Percentiles rank a stretch among this genome's conserved stretches.
Evolutionary conservation across 2,888 invertebrate species (phyloP).

Genomic region (Phlogophora meticulosa): DNA sequence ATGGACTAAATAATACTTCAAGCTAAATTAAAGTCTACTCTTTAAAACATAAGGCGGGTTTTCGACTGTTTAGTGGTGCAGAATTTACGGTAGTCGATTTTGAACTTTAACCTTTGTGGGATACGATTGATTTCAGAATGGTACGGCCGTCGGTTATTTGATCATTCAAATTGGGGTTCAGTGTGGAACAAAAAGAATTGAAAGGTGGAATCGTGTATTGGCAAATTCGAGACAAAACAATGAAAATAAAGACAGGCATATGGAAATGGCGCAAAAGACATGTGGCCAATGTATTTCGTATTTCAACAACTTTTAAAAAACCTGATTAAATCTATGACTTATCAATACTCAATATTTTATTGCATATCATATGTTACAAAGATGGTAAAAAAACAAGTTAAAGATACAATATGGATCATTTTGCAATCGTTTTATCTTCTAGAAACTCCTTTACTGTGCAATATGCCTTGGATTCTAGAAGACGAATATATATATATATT

Average conservation of each 20-base stretch:
- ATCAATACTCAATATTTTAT: too few relatives aligned
- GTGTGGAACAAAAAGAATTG: slow-evolving; percentile 19
- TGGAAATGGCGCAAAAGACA: not conserved
- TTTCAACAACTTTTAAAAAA: not conserved
- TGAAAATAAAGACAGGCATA: not conserved
- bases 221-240: slow-evolving; percentile 25
- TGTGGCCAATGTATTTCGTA: slow-evolving; percentile 1
- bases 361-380: too few relatives aligned
- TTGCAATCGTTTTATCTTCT: too few relatives aligned
- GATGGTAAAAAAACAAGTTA: too few relatives aligned
- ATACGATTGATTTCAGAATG: not conserved
- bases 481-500: too few relatives aligned
- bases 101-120: fast-evolving
- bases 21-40: slow-evolving; percentile 10
- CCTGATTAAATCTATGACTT: not conserved
- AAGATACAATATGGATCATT: too few relatives aligned
- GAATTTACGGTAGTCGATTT: slow-evolving; percentile 1
- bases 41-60: fast-evolving
- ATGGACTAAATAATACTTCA: slow-evolving; percentile 60
- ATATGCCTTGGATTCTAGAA: too few relatives aligned
- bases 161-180: slow-evolving; percentile 33
- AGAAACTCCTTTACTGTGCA: too few relatives aligned
- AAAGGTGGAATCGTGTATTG: slow-evolving; percentile 17
- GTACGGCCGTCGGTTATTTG: not conserved
- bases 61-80: not conserved